A percentile compares a stretch with the other conserved stretches of the same genome.
These are phyloP conservation scores for Aphelinus atriplicis DNA, from an alignment of 1,140 invertebrate genomes.

Conservation along the genomic window DNA sequence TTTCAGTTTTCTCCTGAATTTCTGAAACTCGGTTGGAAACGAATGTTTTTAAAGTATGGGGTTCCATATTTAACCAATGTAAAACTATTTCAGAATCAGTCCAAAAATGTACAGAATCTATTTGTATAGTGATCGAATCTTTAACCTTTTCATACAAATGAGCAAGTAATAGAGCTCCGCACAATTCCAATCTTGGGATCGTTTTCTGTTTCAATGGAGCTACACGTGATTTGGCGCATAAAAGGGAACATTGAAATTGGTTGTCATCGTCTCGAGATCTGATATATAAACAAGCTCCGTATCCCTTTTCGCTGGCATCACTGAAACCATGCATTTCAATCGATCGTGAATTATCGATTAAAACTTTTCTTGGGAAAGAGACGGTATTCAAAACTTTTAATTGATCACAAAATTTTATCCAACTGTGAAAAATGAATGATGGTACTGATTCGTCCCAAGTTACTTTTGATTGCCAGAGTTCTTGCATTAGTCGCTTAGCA, in stretches of 20 bases:
- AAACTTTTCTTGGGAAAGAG: slow-evolving; percentile 5
- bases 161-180: not conserved
- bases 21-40: not conserved
- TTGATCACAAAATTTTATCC: slow-evolving; percentile 12
- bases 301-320: no score
- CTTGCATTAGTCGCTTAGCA: slow-evolving; percentile 49
- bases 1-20: no score
- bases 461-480: slow-evolving; percentile 17
- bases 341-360: not conserved
- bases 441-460: slow-evolving; percentile 22
- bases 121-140: not conserved
- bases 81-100: not conserved
- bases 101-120: not conserved
- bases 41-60: no score
- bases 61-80: not conserved
- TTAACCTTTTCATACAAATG: not conserved
- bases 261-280: not conserved
- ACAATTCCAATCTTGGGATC: slow-evolving; percentile 1
- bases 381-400: slow-evolving; percentile 10
- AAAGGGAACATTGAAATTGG: not conserved
- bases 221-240: not conserved
- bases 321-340: slow-evolving; percentile 20
- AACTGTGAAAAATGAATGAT: not conserved
- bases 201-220: not conserved
- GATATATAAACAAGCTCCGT: no score